Base-by-base conservation (phyloP, 1,140 invertebrate genomes). In the Tetramorium alpestre region DNA sequence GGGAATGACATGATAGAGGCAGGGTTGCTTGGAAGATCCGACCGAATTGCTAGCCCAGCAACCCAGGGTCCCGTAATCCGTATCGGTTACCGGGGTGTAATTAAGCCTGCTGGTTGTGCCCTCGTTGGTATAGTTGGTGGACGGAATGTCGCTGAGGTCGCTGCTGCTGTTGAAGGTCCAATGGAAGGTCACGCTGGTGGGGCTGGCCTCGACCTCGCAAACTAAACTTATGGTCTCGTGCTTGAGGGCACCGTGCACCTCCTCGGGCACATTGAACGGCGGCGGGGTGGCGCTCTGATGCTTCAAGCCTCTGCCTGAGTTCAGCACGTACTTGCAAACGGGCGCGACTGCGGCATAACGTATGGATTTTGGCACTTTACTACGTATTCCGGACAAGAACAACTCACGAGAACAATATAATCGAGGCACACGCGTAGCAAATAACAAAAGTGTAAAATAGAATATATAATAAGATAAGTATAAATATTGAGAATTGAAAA, bases 11-110 rank as follows among this genome's bases (percentile, higher is more conserved):
- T 97, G 97, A 93, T 97, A 98, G 78, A 98, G 95, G 92, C 98
- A 98, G 3, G 98, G 97, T 41, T 97, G 96, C 86, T 95, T 96
- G 93, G 98, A 97, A 49, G 96, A 94, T 6, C 98, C 98, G 41
- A 98, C 96, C 75, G 96, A 95, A 94, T 98, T 98, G 89, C 96
- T 96, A 0, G 97, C 98, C 95, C 97, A 97, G 90, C 98, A 98
- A 75, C 97, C 96, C 8, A 98, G 95, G 75, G 97, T 97, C 38
- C 98, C 98, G 94, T 98, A 98, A 95, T 98, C 98, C 91, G 96
- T 95, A 88, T 97, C 96, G 22, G 95, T 95, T 44, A 92, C 94
- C 0, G 96, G 96, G 0, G 96, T 96, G 92, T 96, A 97, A 81
- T 95, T 96, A 33, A 97, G 94, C 18, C 95, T 94, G 81, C 96